Evolutionary conservation across 2,888 invertebrate genomes (phyloP).

Genomic region (Pteria penguin): DNA sequence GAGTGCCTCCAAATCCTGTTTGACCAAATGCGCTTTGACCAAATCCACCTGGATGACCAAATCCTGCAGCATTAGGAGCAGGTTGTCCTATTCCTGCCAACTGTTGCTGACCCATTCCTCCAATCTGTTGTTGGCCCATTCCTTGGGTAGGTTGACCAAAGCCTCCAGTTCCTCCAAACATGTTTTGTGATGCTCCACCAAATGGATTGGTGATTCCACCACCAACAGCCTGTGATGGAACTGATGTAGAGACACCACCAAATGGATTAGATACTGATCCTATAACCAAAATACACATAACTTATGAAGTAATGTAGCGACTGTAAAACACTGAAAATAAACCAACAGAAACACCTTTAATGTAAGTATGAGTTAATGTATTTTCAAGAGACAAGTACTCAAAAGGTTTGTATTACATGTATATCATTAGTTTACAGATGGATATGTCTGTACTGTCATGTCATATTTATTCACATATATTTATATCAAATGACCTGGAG

Average conservation of each 20-base stretch:
- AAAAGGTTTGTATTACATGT: too few relatives aligned
- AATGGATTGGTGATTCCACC: slow-evolving; percentile 26
- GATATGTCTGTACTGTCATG: too few relatives aligned
- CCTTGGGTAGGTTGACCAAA: not conserved
- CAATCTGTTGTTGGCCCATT: too few relatives aligned
- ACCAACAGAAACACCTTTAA: not conserved
- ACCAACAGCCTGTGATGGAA: not conserved
- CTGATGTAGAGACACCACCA: slow-evolving; percentile 26
- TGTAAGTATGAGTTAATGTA: not conserved
- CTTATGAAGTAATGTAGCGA: too few relatives aligned
- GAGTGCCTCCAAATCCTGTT: slow-evolving; percentile 21
- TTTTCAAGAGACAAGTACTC: too few relatives aligned
- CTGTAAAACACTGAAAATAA: not conserved
- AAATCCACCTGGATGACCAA: slow-evolving; percentile 28
- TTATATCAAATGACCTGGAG: too few relatives aligned
- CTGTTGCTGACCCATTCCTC: not conserved
- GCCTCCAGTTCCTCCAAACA: slow-evolving; percentile 9
- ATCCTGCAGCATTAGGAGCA: slow-evolving; percentile 1
- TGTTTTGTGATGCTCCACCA: not conserved
- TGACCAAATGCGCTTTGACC: not conserved
- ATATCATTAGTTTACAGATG: too few relatives aligned
- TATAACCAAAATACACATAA: not conserved
- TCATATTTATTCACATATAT: too few relatives aligned
- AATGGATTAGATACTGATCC: slow-evolving; percentile 35
- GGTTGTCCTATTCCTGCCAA: not conserved